Percentiles rank a stretch among this genome's conserved stretches.
Evolutionary conservation across 2,888 invertebrate genomes (phyloP).

Genomic region (Sturmia bella): DNA sequence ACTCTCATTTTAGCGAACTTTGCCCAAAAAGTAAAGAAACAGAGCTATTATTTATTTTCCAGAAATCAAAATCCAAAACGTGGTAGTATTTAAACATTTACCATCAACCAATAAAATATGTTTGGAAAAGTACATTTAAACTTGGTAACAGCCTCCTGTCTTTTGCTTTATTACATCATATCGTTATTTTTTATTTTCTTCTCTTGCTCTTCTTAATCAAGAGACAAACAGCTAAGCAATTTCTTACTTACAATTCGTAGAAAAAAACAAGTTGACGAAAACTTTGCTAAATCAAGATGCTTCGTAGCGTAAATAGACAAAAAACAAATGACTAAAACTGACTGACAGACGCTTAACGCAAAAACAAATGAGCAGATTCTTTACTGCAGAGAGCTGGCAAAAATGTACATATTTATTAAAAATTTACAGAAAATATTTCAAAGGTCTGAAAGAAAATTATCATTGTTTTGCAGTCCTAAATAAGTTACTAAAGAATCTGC

Average conservation of each 20-base stretch:
- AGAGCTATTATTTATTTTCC: too few species aligned
- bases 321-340: conserved; percentile 20
- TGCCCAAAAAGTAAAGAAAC: too few species aligned
- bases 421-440: conserved; percentile 42
- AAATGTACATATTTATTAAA: conserved; percentile 49
- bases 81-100: too few species aligned
- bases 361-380: not conserved
- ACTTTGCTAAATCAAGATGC: conserved; percentile 39
- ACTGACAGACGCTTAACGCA: not conserved
- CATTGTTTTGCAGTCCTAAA: conserved; percentile 36
- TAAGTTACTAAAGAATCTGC: conserved; percentile 43
- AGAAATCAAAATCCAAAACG: too few species aligned
- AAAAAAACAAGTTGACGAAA: conserved; percentile 54
- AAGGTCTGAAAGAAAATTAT: conserved; percentile 54
- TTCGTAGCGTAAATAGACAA: conserved; percentile 48
- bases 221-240: conserved; percentile 17
- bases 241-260: not conserved
- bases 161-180: not conserved
- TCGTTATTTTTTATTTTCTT: not conserved
- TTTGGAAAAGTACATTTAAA: not conserved
- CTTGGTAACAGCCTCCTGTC: not conserved
- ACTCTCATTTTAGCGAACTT: too few species aligned
- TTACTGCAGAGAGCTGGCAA: not conserved
- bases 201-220: not conserved
- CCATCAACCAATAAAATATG: too few species aligned